These are phyloP conservation scores for Pitta sordida DNA, from an alignment of 2,113 vertebrate species.

Conservation along the genomic window DNA sequence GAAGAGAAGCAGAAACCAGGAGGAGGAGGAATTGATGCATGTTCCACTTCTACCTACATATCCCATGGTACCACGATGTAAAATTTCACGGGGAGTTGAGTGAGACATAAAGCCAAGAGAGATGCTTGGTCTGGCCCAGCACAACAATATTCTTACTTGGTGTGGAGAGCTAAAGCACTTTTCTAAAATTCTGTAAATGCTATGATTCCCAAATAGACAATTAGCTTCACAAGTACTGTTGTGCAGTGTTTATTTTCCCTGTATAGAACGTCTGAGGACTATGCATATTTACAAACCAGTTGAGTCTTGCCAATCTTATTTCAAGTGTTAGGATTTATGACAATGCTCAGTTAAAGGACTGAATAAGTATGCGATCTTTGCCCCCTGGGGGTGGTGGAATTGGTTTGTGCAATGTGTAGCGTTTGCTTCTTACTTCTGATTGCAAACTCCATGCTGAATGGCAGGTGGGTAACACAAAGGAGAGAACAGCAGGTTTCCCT, in stretches of 20 bases:
- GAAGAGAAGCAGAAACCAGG: background rate
- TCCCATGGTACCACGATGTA: background rate
- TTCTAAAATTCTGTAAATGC: background rate
- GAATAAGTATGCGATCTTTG: background rate
- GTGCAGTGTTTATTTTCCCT: background rate
- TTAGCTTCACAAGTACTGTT: background rate
- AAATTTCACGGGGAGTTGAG: background rate
- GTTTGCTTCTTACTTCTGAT: background rate
- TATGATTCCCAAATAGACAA: background rate
- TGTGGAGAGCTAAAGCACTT: background rate
- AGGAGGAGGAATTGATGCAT: background rate
- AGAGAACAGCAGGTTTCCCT: background rate
- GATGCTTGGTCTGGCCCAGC: background rate
- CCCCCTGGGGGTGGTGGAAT: background rate
- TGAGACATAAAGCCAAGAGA: background rate
- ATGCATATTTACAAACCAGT: fast-evolving
- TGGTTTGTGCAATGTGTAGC: background rate
- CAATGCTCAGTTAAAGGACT: background rate
- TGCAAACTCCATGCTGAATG: background rate
- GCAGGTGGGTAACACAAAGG: background rate
- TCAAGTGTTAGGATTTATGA: background rate
- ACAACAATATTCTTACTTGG: background rate
- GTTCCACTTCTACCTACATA: background rate
- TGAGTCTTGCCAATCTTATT: background rate
- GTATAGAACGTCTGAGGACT: background rate